These are phyloP conservation scores for Danionella cerebrum DNA, from an alignment of 2,113 vertebrate genomes.

Conservation along the genomic window DNA sequence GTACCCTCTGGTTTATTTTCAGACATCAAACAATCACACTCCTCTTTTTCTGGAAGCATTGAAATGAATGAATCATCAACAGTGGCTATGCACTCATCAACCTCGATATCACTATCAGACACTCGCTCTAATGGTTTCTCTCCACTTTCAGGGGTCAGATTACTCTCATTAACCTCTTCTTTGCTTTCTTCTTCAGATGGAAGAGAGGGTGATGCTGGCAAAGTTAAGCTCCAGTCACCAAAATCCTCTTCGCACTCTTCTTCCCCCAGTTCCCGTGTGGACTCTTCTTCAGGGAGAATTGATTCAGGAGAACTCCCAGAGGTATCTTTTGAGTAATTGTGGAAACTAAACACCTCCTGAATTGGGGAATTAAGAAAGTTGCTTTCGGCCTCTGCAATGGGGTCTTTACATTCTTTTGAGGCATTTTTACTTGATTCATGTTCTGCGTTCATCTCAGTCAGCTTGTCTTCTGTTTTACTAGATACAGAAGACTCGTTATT, in stretches of 20 bases:
- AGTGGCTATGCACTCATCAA: conserved; percentile 47
- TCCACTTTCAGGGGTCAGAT: not conserved
- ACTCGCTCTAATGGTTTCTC: conserved; percentile 28
- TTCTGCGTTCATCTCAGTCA: not conserved
- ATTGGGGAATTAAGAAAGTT: conserved; percentile 47
- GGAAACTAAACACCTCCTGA: conserved; percentile 67
- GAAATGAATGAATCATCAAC: conserved; percentile 40
- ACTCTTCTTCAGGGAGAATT: conserved; percentile 30
- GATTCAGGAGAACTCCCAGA: conserved; percentile 42
- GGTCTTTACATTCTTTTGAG: conserved; percentile 21
- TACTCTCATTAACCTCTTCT: not conserved
- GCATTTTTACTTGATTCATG: conserved; percentile 5
- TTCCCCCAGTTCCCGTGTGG: conserved; percentile 17
- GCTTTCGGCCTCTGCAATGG: conserved; percentile 1
- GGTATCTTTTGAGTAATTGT: conserved; percentile 71
- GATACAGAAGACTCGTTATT: no score
- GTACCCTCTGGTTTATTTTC: conserved; percentile 47
- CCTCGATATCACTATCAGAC: conserved; percentile 44
- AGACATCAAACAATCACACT: conserved; percentile 48
- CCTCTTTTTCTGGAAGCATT: conserved; percentile 39
- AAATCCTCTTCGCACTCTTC: conserved; percentile 39
- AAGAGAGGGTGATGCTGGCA: conserved; percentile 45
- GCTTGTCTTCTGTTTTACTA: not conserved
- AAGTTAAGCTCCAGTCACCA: conserved; percentile 47
- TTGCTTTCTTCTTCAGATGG: conserved; percentile 15